Conservation (phyloP, 1,140 invertebrate genomes). For the Leptoteleia sp. region DNA sequence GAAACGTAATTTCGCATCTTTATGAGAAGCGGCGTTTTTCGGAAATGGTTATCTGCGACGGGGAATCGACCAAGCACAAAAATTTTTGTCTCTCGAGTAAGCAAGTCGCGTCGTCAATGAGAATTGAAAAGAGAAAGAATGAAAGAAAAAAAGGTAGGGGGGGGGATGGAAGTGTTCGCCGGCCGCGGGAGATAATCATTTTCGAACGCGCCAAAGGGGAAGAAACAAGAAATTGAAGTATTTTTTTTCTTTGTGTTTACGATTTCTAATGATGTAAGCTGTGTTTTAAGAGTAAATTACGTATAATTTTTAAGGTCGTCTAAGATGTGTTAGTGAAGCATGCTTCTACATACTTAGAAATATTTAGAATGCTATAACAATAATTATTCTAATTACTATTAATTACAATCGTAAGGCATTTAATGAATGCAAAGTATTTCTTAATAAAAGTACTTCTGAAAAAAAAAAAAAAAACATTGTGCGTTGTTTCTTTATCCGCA, state of each 20-base stretch:
- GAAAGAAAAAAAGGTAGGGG: too few relatives aligned
- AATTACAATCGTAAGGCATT: conserved; percentile 81
- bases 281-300: conserved; percentile 78
- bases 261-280: conserved; percentile 72
- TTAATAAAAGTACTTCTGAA: conserved; percentile 82
- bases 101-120: too few relatives aligned
- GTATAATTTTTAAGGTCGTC: conserved; percentile 79
- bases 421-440: conserved; percentile 82
- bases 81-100: too few relatives aligned
- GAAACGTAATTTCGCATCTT: conserved; percentile 69
- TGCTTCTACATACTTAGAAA: conserved; percentile 80
- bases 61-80: too few relatives aligned
- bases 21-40: too few relatives aligned
- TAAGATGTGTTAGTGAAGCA: conserved; percentile 81
- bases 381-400: conserved; percentile 81
- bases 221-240: conserved; percentile 70
- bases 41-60: too few relatives aligned
- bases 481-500: conserved; percentile 15
- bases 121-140: too few relatives aligned
- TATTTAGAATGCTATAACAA: conserved; percentile 81
- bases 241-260: conserved; percentile 72
- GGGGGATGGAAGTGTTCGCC: too few relatives aligned
- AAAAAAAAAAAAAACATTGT: conserved; percentile 71
- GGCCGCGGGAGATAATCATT: too few relatives aligned
- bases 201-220: too few relatives aligned